These are phyloP conservation scores for Tetramorium parvispinum DNA, from an alignment of 1,140 invertebrate species.

Conservation along the genomic window DNA sequence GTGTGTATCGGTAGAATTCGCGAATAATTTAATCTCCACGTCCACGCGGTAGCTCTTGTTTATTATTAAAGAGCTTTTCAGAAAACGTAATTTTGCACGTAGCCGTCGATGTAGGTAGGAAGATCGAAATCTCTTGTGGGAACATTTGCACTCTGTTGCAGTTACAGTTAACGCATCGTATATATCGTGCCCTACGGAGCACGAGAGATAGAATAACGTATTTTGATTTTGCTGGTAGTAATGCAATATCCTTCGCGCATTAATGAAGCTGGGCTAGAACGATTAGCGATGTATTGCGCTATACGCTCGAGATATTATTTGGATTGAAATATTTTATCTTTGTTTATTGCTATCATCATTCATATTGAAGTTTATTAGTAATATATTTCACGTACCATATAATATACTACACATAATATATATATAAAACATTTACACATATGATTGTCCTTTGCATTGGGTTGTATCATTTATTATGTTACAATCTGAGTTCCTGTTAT, in stretches of 20 bases:
- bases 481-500: background rate
- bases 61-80: constrained; percentile 16
- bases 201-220: constrained; percentile 20
- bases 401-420: background rate
- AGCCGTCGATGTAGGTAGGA: background rate
- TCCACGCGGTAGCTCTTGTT: background rate
- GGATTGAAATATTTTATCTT: background rate
- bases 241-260: constrained; percentile 10
- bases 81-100: constrained; percentile 36
- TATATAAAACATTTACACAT: background rate
- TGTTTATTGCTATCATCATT: background rate
- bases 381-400: background rate
- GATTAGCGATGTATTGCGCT: constrained; percentile 15
- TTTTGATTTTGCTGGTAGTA: constrained; percentile 21
- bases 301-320: constrained; percentile 7
- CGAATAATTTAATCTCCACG: constrained; percentile 18
- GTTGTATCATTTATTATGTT: background rate
- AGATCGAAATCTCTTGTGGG: constrained; percentile 41
- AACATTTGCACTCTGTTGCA: constrained; percentile 39
- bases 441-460: background rate
- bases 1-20: background rate
- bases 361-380: constrained; percentile 6
- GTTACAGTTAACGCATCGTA: constrained; percentile 18
- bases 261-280: constrained; percentile 19
- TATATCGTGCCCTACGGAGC: background rate